A percentile compares a stretch with the other conserved stretches of the same genome.
Conservation (phyloP, 1,140 invertebrate species). For the Trichonephila clavata region DNA sequence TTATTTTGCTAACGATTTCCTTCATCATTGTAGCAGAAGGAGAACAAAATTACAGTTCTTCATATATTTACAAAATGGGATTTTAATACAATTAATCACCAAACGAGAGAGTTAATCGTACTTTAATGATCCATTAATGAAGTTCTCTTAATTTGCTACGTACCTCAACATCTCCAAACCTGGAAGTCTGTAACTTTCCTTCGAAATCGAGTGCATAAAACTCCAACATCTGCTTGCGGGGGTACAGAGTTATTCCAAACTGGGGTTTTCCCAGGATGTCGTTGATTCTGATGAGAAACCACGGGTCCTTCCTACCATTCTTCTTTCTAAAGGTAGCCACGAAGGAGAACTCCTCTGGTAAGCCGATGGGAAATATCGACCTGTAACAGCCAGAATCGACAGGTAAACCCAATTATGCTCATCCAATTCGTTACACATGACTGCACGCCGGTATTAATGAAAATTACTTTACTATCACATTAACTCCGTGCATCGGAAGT, state of each 20-base stretch:
- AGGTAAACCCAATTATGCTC: constrained; percentile 11
- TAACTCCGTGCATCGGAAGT: not conserved
- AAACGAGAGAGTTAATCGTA: too few relatives aligned
- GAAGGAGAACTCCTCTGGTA: constrained; percentile 88
- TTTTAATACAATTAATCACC: too few relatives aligned
- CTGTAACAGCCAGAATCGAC: constrained; percentile 80
- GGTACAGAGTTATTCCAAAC: constrained; percentile 87
- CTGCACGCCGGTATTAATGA: not conserved
- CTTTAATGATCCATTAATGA: too few relatives aligned
- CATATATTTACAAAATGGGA: too few relatives aligned
- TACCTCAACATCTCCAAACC: constrained; percentile 84
- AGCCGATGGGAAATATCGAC: constrained; percentile 85
- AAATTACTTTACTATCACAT: not conserved
- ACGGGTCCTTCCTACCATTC: constrained; percentile 84
- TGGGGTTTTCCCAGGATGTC: constrained; percentile 84
- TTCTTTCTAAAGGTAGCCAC: constrained; percentile 86
- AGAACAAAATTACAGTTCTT: too few relatives aligned
- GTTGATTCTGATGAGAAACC: constrained; percentile 87
- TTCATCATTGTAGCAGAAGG: too few relatives aligned
- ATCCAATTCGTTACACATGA: not conserved
- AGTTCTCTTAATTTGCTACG: constrained; percentile 71
- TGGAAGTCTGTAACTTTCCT: constrained; percentile 84
- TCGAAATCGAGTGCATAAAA: constrained; percentile 85
- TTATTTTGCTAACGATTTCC: too few relatives aligned
- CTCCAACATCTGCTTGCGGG: constrained; percentile 84